Evolutionary conservation across 2,797 vertebrate genomes (phyloP), one percentile per base, ranked within the genome.

Genomic region (Pelobates cultripes): DNA sequence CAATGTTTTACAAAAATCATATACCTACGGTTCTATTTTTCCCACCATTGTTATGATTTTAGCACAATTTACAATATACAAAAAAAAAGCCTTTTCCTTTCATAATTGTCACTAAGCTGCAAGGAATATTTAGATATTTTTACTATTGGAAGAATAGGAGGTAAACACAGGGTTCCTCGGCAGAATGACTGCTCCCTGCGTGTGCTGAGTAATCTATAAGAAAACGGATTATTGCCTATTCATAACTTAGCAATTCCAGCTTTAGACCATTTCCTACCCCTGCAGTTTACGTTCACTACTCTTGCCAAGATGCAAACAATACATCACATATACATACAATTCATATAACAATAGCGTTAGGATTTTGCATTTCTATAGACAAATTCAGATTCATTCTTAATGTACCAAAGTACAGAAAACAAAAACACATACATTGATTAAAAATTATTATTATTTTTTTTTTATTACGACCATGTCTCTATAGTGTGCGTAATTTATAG

Each of bases 1-100:
- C 79, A 81, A 66, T 66, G 70, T 80, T 84, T 85, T 70, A 84
- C 82, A 81, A 80, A 89, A 87, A 44, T 74, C 85, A 88, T 88
- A 74, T 82, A 79, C 85, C 85, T 83, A 86, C 70, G 85, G 88
- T 86, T 87, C 45, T 86, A 85, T 89, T 94, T 93, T 94, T 94
- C 94, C 91, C 91, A 92, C 90, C 92, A 94, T 94, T 93, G 94
- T 94, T 94, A 87, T 87, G 85, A 92, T 93, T 92, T 88, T 86
- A 91, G 86, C 86, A 93, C 92, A 93, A 94, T 94, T 93, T 94
- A 94, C 91, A 94, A 93, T 94, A 90, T 83, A 84, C 72, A 87
- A 28, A 28, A 28, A 28, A 84, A 87, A 88, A 84, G 71, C 28
- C 85, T 90, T 90, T 94, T 94, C 94, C 93, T 94, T 87, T 92